Conservation (phyloP, 1,140 invertebrate species). For the Choristoneura fumiferana region DNA sequence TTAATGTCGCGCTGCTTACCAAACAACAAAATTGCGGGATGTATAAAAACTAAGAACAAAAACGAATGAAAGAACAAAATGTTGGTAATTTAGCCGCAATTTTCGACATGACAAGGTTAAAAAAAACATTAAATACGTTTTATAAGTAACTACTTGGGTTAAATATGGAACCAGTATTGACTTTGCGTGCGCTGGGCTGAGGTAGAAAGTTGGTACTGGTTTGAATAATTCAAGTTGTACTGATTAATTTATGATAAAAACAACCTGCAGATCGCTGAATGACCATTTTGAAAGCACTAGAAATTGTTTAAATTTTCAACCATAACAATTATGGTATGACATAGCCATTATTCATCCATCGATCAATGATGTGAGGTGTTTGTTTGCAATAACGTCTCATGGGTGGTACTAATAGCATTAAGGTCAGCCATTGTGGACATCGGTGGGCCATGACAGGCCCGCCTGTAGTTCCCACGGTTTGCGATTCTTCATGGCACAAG, state of each 20-base stretch:
- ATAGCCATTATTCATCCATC: no score
- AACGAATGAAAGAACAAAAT: slow-evolving; percentile 2
- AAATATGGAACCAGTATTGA: slow-evolving; percentile 18
- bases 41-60: neutral
- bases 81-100: slow-evolving; percentile 1
- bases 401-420: slow-evolving; percentile 7
- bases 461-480: slow-evolving; percentile 31
- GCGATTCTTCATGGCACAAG: neutral
- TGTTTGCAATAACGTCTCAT: neutral
- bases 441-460: slow-evolving; percentile 26
- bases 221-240: slow-evolving; percentile 4
- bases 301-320: no score
- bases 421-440: slow-evolving; percentile 33
- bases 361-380: no score
- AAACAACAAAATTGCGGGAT: slow-evolving; percentile 14
- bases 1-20: slow-evolving; percentile 5
- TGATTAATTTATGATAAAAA: slow-evolving; percentile 6
- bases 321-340: no score
- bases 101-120: neutral
- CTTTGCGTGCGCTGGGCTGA: slow-evolving; percentile 11
- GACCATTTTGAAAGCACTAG: no score
- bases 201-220: slow-evolving; percentile 14
- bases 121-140: neutral
- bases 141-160: slow-evolving; percentile 8
- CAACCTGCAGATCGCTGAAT: no score